These are phyloP conservation scores for Leptinotarsa tumamoca DNA, from an alignment of 2,888 invertebrate genomes.

Conservation along the genomic window DNA sequence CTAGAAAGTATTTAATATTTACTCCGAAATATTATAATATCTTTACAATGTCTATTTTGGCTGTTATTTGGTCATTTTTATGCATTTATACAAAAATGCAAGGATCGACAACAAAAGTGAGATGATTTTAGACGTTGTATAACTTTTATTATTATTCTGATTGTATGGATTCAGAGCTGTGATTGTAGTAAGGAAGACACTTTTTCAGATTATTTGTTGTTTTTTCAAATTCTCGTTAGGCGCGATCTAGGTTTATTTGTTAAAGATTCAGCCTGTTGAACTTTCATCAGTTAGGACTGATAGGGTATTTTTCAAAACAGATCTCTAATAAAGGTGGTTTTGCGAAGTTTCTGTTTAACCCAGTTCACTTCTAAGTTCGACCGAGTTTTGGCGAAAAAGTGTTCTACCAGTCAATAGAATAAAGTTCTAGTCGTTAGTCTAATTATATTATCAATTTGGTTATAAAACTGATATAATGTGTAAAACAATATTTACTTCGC, in stretches of 20 bases:
- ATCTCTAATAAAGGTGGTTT: constrained; percentile 2
- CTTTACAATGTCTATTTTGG: constrained; percentile 64
- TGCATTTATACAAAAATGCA: constrained; percentile 65
- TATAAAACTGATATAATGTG: constrained; percentile 8
- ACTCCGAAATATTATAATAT: constrained; percentile 52
- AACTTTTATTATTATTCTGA: constrained; percentile 60
- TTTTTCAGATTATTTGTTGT: constrained; percentile 49
- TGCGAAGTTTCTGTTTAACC: background rate
- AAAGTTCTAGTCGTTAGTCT: constrained; percentile 56
- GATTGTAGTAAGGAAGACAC: constrained; percentile 63
- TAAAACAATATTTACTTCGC: constrained; percentile 12
- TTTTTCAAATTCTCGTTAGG: background rate
- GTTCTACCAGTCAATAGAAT: constrained; percentile 54
- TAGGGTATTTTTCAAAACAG: background rate
- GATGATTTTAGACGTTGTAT: constrained; percentile 65
- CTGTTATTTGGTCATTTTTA: constrained; percentile 65
- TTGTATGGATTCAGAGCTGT: constrained; percentile 64
- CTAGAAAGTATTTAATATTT: constrained; percentile 45
- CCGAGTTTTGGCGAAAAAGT: constrained; percentile 51
- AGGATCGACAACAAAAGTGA: constrained; percentile 68
- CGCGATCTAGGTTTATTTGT: constrained; percentile 1
- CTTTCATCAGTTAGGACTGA: background rate
- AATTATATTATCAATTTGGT: constrained; percentile 34
- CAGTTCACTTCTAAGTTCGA: background rate
- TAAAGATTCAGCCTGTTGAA: background rate